A percentile compares a stretch with the other conserved stretches of the same genome.
These are phyloP conservation scores for Loxodonta africana DNA, from an alignment of 2,113 vertebrate species.

Conservation along the genomic window DNA sequence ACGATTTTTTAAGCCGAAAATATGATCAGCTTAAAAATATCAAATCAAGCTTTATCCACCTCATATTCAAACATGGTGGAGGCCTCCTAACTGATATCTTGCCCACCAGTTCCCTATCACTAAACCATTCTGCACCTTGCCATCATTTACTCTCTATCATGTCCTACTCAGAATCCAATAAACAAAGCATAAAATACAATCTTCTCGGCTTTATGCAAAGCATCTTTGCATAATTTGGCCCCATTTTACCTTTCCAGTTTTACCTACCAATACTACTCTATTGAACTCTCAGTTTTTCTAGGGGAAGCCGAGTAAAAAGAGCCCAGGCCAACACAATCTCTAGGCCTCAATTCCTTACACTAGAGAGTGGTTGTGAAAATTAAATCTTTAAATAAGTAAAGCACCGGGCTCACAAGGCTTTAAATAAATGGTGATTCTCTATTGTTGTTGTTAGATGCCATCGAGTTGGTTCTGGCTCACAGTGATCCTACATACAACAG, in stretches of 20 bases:
- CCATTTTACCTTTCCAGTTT: background rate
- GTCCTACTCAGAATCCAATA: background rate
- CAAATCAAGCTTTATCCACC: background rate
- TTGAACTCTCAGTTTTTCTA: constrained; percentile 41
- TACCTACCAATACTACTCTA: background rate
- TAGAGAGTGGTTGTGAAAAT: constrained; percentile 15
- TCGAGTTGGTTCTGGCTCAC: too few species aligned
- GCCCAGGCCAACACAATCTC: background rate
- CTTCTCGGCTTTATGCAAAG: constrained; percentile 34
- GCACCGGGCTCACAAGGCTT: background rate
- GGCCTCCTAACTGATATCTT: constrained; percentile 26
- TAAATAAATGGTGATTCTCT: background rate
- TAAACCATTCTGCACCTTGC: constrained; percentile 11
- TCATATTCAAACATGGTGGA: constrained; percentile 3
- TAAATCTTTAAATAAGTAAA: constrained; percentile 49
- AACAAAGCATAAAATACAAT: background rate
- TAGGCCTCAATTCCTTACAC: background rate
- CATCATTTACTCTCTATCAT: background rate
- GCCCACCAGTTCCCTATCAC: background rate
- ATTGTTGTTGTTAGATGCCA: too few species aligned
- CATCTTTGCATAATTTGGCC: constrained; percentile 16
- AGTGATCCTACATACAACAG: too few species aligned
- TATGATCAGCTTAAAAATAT: constrained; percentile 39
- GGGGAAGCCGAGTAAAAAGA: background rate
- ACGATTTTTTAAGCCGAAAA: constrained; percentile 41